Evolutionary conservation across 2,888 invertebrate genomes (phyloP), one percentile per base, ranked within the genome.

Genomic region (Tromatobia lineatoria): DNA sequence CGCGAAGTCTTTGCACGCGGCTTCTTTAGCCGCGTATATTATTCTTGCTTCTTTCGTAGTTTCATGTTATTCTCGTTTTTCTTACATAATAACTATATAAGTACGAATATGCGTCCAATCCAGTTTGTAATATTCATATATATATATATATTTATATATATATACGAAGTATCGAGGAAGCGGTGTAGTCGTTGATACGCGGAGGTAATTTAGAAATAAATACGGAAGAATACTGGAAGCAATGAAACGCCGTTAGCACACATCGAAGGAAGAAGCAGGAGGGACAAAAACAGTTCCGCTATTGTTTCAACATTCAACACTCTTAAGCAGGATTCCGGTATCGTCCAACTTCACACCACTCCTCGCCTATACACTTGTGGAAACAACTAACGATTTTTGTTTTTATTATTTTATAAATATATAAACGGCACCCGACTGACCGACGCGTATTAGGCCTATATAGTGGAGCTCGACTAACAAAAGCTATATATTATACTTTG

Each of bases 1-100:
- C 87, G 85, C 86, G 87, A 88, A 88, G 74, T 83, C 70, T 83
- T 57, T 78, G 82, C 77, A 75, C 79, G 85, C 81, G 78, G 77
- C 81, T 74, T 64, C 61, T 74, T 70, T 54, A 34, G 61, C 20
- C 45, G 59, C 77, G 54, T 34, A 61, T 67, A 54, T 70, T 74
- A 29, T n/a, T 50, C 25, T 57, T 61, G 38, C 23, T 71, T 52
- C n/a, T n/a, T 76, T 38, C 61, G 13, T 64, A n/a, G 75, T 13
- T 76, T 80, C 77, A 18, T 29, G 10, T 70, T 18, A 70, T 29
- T 38, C 57, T 50, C 50, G 47, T 25, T 67, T 52, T 42, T 69
- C 70, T 57, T 34, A 61, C 45, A 54, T 76, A n/a, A 23, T 66
- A 42, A 38, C 34, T 34, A 67, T 66, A 25, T 52, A 67, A 57